A percentile compares a stretch with the other conserved stretches of the same genome.
Conservation (phyloP, 2,888 invertebrate species). For the Drosophila mayaguana region DNA sequence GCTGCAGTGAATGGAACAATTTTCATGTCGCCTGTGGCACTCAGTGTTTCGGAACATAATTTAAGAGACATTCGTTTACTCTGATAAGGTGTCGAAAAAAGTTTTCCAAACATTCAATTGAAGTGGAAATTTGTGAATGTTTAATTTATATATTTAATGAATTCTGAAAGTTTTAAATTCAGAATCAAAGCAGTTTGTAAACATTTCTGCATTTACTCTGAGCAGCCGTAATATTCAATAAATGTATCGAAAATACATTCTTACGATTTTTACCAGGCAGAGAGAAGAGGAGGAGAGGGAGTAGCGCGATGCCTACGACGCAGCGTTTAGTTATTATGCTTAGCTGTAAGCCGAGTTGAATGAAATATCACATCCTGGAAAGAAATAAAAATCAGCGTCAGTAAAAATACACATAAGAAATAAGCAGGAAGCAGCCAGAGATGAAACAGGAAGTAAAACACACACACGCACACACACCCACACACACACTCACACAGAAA, state of each 20-base stretch:
- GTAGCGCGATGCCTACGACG: conserved; percentile 16
- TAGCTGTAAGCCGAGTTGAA: conserved; percentile 57
- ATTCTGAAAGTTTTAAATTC: neutral
- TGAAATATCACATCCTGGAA: conserved; percentile 77
- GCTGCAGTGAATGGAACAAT: conserved; percentile 7
- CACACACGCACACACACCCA: conserved; percentile 32
- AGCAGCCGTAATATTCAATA: neutral
- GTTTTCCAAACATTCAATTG: neutral
- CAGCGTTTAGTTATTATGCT: conserved; percentile 51
- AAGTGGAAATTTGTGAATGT: neutral
- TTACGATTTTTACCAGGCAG: neutral
- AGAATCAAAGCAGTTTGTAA: neutral
- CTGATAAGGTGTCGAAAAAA: conserved; percentile 6
- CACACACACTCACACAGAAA: conserved; percentile 9
- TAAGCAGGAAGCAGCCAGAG: conserved; percentile 67
- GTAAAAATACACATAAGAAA: conserved; percentile 71
- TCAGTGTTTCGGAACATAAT: conserved; percentile 24
- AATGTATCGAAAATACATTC: conserved; percentile 48
- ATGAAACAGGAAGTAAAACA: conserved; percentile 67
- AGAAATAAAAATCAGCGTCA: conserved; percentile 78
- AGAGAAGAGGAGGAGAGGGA: neutral
- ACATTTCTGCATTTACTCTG: neutral
- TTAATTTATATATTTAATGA: neutral
- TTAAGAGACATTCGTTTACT: conserved; percentile 14
- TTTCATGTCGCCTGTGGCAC: neutral